Base-by-base conservation (phyloP, 1,140 invertebrate species). In the Triops longicaudatus region DNA sequence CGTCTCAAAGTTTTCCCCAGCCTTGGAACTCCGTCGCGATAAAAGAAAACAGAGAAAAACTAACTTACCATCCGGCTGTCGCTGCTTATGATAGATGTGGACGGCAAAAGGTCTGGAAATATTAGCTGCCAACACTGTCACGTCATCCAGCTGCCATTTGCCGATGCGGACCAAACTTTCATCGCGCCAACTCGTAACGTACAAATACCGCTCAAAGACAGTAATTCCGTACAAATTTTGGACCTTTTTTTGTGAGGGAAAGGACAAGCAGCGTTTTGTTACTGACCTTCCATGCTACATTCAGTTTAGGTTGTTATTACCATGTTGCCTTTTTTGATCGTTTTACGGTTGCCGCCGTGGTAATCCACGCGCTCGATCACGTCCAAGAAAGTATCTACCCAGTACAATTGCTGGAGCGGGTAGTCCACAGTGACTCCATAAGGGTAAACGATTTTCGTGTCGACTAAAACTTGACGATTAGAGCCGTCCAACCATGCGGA, bases 351-450 rank as follows among this genome's bases (percentile, higher is more conserved):
- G 1, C 83, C 83, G 26, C 91, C 91, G 81, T 90, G 86, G 82
- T 92, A 92, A 85, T 91, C 87, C 5, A 90, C 87, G 73, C 88
- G 84, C 83, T 91, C 91, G 14, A 92, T 88, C 81, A 88, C 89
- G 83, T 92, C 91, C 78, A 92, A 85, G 83, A 91, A 92, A 14
- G 88, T 88, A 83, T 93, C 92, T 44, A 91, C 89, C 91, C 91
- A 94, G 84, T 93, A 94, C 14, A 95, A 86, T 80, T 89, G 87
- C 79, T 88, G 83, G 73, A 87, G 88, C n/a, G 91, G 88, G 80
- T 88, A 88, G 84, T 95, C 92, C 22, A 92, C 84, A 26, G 90
- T 86, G 17, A 92, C 84, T 76, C 90, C 89, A 80, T 88, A 88
- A 1, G 91, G 91, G 85, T 92, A 92, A 79, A 92, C 90, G 78